Percentiles rank a stretch among this genome's conserved stretches.
Evolutionary conservation across 2,888 invertebrate genomes (phyloP).

Genomic region (Rapana venosa): DNA sequence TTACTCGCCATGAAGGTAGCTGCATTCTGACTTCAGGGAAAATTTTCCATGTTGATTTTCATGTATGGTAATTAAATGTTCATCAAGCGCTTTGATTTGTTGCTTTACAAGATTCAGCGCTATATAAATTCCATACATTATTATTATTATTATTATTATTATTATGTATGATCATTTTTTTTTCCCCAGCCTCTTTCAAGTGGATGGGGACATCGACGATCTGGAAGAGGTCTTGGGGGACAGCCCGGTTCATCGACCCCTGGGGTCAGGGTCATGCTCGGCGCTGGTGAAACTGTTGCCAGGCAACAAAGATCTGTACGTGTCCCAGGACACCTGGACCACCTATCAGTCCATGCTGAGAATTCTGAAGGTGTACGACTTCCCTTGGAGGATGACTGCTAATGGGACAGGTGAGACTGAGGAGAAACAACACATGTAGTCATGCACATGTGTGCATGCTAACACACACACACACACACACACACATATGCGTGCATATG

Average conservation of each 20-base stretch:
- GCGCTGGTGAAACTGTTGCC: slow-evolving; percentile 84
- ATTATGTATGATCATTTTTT: too few species aligned
- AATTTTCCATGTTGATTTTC: too few species aligned
- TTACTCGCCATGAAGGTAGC: too few species aligned
- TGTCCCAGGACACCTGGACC: slow-evolving; percentile 90
- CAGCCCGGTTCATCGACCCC: neutral
- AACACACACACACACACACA: too few species aligned
- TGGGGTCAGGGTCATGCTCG: slow-evolving; percentile 79
- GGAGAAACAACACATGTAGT: neutral
- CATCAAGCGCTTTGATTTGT: too few species aligned
- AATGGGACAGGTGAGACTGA: slow-evolving; percentile 15
- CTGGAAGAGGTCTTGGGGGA: slow-evolving; percentile 79
- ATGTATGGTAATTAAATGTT: too few species aligned
- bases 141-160: too few species aligned
- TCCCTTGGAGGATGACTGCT: slow-evolving; percentile 74
- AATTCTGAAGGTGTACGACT: slow-evolving; percentile 89
- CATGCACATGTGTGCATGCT: too few species aligned
- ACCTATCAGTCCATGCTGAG: slow-evolving; percentile 90
- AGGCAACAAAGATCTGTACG: slow-evolving; percentile 82
- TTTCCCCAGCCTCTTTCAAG: slow-evolving; percentile 60
- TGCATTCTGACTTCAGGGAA: too few species aligned
- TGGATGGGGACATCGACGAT: slow-evolving; percentile 85
- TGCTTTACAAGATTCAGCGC: too few species aligned
- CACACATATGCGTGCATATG: too few species aligned
- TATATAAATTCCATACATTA: too few species aligned